Evolutionary conservation across 2,888 invertebrate species (phyloP).

Genomic region (Brachynemurus nebulosus): DNA sequence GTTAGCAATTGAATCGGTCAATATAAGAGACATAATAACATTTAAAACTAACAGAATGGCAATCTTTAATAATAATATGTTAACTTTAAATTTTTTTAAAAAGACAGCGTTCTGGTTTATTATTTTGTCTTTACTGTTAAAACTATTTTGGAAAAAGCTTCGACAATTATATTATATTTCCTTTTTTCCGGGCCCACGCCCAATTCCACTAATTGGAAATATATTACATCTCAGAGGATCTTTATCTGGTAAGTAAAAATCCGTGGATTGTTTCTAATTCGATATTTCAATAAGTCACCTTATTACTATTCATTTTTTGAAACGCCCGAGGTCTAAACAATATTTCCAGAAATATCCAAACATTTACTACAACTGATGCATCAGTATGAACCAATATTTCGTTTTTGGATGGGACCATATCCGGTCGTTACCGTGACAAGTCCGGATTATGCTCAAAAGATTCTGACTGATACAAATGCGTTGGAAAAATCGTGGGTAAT

Average conservation of each 20-base stretch:
- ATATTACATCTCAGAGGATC: background rate
- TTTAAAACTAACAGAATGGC: no score
- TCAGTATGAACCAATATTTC: background rate
- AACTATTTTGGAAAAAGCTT: background rate
- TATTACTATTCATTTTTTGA: no score
- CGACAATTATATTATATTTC: background rate
- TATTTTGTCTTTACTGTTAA: background rate
- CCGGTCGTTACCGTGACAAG: background rate
- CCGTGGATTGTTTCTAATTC: background rate
- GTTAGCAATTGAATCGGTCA: no score
- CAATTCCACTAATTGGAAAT: background rate
- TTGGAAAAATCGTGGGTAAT: background rate
- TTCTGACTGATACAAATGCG: background rate
- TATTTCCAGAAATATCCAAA: background rate
- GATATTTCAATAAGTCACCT: background rate
- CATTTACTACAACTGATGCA: background rate
- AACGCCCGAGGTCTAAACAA: background rate
- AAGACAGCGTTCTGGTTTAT: background rate
- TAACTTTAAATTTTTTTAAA: background rate
- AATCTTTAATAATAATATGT: no score
- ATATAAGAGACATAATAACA: no score
- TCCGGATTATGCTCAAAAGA: background rate
- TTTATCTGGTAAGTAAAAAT: background rate
- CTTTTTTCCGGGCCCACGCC: background rate
- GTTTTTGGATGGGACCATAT: background rate